These are phyloP conservation scores for Corydoras maculifer DNA, from an alignment of 2,113 vertebrate species.

Conservation along the genomic window DNA sequence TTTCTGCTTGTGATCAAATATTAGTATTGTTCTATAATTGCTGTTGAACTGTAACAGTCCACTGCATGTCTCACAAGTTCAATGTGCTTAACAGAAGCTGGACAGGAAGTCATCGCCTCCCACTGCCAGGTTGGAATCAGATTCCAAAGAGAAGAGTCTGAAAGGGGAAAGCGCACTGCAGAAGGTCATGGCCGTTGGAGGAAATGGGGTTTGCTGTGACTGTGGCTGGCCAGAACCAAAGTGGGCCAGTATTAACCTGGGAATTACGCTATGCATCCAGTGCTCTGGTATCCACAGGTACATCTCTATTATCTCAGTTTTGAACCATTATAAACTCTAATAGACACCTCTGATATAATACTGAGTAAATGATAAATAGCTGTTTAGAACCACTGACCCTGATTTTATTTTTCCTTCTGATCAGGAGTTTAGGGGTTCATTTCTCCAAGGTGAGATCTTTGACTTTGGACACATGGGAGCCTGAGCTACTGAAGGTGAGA, in stretches of 20 bases:
- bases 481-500: slow-evolving; percentile 90
- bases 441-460: slow-evolving; percentile 95
- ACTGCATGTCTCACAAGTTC: not conserved
- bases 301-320: too few species aligned
- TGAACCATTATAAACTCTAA: too few species aligned
- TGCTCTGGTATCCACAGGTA: slow-evolving; percentile 97
- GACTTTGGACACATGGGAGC: slow-evolving; percentile 93
- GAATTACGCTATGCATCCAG: slow-evolving; percentile 92
- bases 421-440: slow-evolving; percentile 93
- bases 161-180: slow-evolving; percentile 91
- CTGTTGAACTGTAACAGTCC: not conserved
- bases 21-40: too few species aligned
- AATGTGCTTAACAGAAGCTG: slow-evolving; percentile 67
- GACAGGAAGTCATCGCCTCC: slow-evolving; percentile 86
- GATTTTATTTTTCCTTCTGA: not conserved
- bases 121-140: slow-evolving; percentile 82
- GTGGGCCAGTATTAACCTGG: slow-evolving; percentile 97
- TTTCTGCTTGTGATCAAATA: too few species aligned
- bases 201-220: slow-evolving; percentile 85
- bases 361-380: too few species aligned
- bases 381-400: too few species aligned
- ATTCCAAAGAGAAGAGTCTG: slow-evolving; percentile 79
- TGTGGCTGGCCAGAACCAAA: slow-evolving; percentile 87
- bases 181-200: slow-evolving; percentile 80
- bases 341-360: too few species aligned